Base-by-base conservation (phyloP, 2,888 invertebrate species). In the Tiphia femorata region DNA sequence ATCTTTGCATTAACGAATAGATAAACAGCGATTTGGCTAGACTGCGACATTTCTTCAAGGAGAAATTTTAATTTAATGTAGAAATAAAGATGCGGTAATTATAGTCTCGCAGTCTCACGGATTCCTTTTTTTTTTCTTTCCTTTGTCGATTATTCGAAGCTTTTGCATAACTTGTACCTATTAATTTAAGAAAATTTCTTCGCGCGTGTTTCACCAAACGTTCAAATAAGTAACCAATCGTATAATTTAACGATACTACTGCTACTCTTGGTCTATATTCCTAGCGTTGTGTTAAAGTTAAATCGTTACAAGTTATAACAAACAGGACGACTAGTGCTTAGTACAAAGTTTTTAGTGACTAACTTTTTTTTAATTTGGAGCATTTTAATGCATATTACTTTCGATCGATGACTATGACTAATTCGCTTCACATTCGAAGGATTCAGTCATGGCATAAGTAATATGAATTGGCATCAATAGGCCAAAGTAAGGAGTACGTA, bases 301-400 rank as follows among this genome's bases (percentile, higher is more conserved):
- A 69, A 70, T 56, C 62, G 66, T 56, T 57, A 59, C 57, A 35
- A 40, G 44, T 53, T 60, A 63, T 56, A 67, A 67, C 49, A 62
- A 66, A 60, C 58, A 64, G 42, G 29, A 64, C 63, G 53, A 75
- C 70, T 72, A 73, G 70, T 62, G 64, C 47, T 64, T 65, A 62
- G 33, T 62, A 69, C 49, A 61, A 69, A 58, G 48, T 59, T 48
- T 60, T 61, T 49, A 48, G 41, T 16, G 29, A 52, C 42, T 46
- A 54, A 42, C n/a, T 29, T 50, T 49, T 40, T 35, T 6, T 42
- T 30, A 23, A 25, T 41, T 54, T 4, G 19, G 20, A 37, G n/a
- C 27, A 27, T 25, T 38, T 38, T 8, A 25, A 38, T 16, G n/a
- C n/a, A 48, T 52, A 43, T 56, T 44, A 46, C 35, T 41, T 35